These are phyloP conservation scores for Deilephila elpenor DNA, from an alignment of 2,888 invertebrate genomes.

Conservation along the genomic window DNA sequence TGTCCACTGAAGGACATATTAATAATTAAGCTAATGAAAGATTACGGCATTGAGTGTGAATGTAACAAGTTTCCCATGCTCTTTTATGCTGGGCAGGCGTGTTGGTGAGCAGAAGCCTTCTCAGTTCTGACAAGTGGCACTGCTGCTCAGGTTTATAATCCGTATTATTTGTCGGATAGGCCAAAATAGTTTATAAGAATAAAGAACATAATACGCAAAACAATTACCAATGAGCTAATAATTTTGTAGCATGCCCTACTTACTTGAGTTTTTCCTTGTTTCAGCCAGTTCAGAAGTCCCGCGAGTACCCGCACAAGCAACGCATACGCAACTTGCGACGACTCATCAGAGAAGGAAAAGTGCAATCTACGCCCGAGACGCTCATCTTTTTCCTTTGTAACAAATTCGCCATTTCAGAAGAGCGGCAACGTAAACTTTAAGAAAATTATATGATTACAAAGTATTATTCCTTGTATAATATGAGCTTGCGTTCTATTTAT, in stretches of 20 bases:
- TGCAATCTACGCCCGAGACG: constrained; percentile 78
- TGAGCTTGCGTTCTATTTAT: neutral
- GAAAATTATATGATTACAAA: neutral
- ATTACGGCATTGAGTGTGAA: too few species aligned
- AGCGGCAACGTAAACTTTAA: constrained; percentile 50
- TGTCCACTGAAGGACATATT: too few species aligned
- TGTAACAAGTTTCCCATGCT: too few species aligned
- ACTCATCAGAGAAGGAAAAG: constrained; percentile 76
- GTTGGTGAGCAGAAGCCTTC: too few species aligned
- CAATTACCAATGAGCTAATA: neutral
- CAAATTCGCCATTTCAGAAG: constrained; percentile 79
- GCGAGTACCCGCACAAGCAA: constrained; percentile 86
- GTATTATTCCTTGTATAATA: constrained; percentile 7
- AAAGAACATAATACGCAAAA: too few species aligned
- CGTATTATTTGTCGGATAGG: too few species aligned
- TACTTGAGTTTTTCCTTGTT: constrained; percentile 36
- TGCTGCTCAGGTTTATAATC: too few species aligned
- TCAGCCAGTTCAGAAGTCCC: constrained; percentile 51
- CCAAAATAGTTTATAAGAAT: too few species aligned
- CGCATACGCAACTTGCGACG: constrained; percentile 84
- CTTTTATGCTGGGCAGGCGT: too few species aligned
- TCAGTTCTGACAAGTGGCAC: too few species aligned
- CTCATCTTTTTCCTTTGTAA: constrained; percentile 82
- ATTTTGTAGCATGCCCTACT: neutral
- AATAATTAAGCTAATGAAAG: too few species aligned